Evolutionary conservation across 2,797 vertebrate species (phyloP).

Genomic region (Euthynnus affinis): DNA sequence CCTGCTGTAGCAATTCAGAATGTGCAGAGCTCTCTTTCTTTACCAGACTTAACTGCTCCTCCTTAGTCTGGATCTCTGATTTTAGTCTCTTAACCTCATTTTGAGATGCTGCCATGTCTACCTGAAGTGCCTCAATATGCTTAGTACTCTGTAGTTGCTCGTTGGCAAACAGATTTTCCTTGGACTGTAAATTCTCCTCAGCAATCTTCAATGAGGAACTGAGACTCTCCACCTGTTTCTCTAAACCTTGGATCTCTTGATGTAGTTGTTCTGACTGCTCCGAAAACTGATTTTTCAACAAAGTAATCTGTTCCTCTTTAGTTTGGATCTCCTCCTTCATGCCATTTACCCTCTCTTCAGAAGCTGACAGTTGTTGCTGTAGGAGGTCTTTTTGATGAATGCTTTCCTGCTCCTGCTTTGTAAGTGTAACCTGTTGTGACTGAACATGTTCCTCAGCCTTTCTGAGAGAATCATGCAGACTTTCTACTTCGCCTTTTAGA

Average conservation of each 20-base stretch:
- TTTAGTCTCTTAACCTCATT: constrained; percentile 55
- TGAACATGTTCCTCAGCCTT: constrained; percentile 60
- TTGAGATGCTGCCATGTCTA: constrained; percentile 38
- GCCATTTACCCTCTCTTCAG: constrained; percentile 42
- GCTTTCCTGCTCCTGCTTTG: constrained; percentile 56
- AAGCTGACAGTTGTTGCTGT: constrained; percentile 53
- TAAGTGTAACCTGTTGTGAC: constrained; percentile 39
- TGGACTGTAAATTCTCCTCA: constrained; percentile 57
- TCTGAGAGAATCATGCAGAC: constrained; percentile 42
- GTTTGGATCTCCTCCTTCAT: constrained; percentile 60
- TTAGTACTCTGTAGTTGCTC: constrained; percentile 42
- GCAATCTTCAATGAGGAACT: constrained; percentile 47
- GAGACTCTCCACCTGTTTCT: constrained; percentile 44
- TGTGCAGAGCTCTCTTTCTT: constrained; percentile 38
- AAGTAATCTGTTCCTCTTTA: constrained; percentile 69
- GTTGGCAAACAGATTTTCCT: constrained; percentile 54
- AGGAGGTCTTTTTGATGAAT: constrained; percentile 45
- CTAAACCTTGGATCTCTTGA: constrained; percentile 82
- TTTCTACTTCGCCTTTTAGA: constrained; percentile 55
- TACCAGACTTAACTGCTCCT: constrained; percentile 44
- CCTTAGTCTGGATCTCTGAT: constrained; percentile 52
- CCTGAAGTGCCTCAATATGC: constrained; percentile 40
- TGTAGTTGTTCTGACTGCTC: constrained; percentile 54
- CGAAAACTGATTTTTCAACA: constrained; percentile 56
- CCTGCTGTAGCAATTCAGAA: constrained; percentile 33